Percentiles rank a stretch among this genome's conserved stretches.
Evolutionary conservation across 2,888 invertebrate genomes (phyloP).

Genomic region (Caenorhabditis sulstoni): DNA sequence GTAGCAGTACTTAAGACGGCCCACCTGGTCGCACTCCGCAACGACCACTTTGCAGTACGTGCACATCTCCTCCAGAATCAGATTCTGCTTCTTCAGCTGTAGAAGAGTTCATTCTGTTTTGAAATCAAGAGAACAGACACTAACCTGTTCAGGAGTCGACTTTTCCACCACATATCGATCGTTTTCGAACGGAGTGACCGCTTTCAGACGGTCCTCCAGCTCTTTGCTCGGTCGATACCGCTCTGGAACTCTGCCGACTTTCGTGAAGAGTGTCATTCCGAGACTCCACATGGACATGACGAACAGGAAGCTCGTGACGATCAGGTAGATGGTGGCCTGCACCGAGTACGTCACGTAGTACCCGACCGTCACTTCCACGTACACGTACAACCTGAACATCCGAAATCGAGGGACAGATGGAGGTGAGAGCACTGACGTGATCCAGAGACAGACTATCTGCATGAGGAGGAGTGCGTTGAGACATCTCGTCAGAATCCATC

Average conservation of each 20-base stretch:
- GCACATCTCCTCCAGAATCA: conserved; percentile 63
- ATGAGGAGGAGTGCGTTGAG: conserved; percentile 59
- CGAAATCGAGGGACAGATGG: neutral
- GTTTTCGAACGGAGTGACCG: conserved; percentile 63
- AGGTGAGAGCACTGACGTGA: conserved; percentile 38
- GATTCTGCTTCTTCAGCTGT: conserved; percentile 52
- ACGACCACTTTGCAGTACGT: conserved; percentile 41
- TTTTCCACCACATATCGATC: conserved; percentile 67
- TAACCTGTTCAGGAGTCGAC: conserved; percentile 61
- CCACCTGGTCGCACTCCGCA: conserved; percentile 65
- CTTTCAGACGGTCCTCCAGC: conserved; percentile 62
- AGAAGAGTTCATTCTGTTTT: conserved; percentile 6
- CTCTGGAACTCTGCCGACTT: conserved; percentile 63
- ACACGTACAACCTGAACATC: conserved; percentile 53
- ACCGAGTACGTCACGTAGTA: conserved; percentile 49
- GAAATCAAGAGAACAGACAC: neutral
- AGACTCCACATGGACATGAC: conserved; percentile 71
- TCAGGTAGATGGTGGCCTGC: conserved; percentile 63
- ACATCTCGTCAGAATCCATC: conserved; percentile 55
- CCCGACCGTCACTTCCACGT: conserved; percentile 46
- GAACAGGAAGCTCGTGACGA: conserved; percentile 57
- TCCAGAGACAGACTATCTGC: conserved; percentile 49
- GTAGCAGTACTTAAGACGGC: conserved; percentile 70
- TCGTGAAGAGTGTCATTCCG: conserved; percentile 61
- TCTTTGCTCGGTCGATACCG: conserved; percentile 62